Evolutionary conservation across 2,113 vertebrate species (phyloP), one percentile per base, ranked within the genome.

Genomic region (Loxodonta africana): DNA sequence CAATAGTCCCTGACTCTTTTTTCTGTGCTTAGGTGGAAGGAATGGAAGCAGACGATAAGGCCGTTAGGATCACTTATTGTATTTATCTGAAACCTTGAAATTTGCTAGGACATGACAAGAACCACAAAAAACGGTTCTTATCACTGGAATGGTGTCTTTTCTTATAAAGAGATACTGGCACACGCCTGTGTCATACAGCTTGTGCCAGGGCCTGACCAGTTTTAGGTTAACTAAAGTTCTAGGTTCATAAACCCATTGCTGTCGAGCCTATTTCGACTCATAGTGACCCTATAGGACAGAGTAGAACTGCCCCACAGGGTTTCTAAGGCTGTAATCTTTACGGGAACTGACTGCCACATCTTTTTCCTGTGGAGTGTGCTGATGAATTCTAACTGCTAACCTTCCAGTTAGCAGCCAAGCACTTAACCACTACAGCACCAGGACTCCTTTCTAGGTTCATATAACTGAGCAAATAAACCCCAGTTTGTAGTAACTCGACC

Each of bases 211-310:
- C 7, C 44, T 85, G 57, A 76, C 92, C 11, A 71, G 76, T 93
- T 93, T 67, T 18, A 93, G 85, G 88, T 60, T 12, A 15, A 71
- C n/a, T 63, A 73, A 86, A 78, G 60, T 88, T 94, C n/a, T 77
- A 91, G 37, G 67, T 91, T 67, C 69, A 83, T 37, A 62, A 74
- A 92, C 86, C 41, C 44, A 41, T 71, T n/a, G 67, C 67, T 26
- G 9, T 71, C 14, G 5, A 71, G 30, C 6, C 11, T 12, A 17
- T 71, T 71, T 71, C 12, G 5, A 18, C 12, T 33, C 33, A n/a
- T 71, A 71, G 12, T 8, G 28, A n/a, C 67, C 67, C 33, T 71
- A 17, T 71, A n/a, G 51, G 12, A 53, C 51, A 53, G 30, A 71
- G 2, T 14, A 25, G 30, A 18, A 17, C 67, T n/a, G 5, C 15